phyloP scores from a whole-genome alignment of 2,888 invertebrate species.

The Hirtodrosophila histrioides region DNA sequence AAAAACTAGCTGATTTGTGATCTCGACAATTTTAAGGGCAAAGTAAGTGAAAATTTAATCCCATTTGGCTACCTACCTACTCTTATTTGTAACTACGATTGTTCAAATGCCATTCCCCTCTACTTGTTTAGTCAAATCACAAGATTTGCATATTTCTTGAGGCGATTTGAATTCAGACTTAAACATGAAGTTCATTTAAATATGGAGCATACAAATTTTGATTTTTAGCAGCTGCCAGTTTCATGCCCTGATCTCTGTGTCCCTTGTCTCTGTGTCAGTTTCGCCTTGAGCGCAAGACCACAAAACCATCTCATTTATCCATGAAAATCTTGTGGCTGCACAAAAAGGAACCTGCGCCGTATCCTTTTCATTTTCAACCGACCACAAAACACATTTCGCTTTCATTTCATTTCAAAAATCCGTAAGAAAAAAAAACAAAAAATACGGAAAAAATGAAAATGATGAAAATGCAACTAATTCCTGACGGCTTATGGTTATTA shows the following conservation, averaged over 20 bases:
- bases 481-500: constrained; percentile 74
- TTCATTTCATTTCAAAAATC: constrained; percentile 70
- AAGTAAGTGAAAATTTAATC: too few species aligned
- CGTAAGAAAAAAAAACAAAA: constrained; percentile 21
- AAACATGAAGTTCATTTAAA: constrained; percentile 8
- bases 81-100: too few species aligned
- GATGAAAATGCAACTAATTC: constrained; percentile 80
- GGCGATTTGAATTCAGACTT: constrained; percentile 2
- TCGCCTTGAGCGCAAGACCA: constrained; percentile 55
- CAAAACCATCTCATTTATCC: constrained; percentile 79
- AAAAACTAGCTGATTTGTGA: too few species aligned
- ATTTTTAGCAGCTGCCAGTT: constrained; percentile 58
- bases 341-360: constrained; percentile 63
- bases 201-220: constrained; percentile 7
- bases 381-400: constrained; percentile 76
- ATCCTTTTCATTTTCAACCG: constrained; percentile 74
- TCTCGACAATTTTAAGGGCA: too few species aligned
- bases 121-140: background rate
- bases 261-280: constrained; percentile 45
- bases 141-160: background rate
- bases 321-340: constrained; percentile 71
- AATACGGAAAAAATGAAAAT: constrained; percentile 57
- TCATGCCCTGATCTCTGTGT: constrained; percentile 34
- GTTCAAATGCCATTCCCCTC: background rate
- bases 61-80: too few species aligned